Conservation (phyloP, 1,140 invertebrate species). For the Heliconius nattereri region DNA sequence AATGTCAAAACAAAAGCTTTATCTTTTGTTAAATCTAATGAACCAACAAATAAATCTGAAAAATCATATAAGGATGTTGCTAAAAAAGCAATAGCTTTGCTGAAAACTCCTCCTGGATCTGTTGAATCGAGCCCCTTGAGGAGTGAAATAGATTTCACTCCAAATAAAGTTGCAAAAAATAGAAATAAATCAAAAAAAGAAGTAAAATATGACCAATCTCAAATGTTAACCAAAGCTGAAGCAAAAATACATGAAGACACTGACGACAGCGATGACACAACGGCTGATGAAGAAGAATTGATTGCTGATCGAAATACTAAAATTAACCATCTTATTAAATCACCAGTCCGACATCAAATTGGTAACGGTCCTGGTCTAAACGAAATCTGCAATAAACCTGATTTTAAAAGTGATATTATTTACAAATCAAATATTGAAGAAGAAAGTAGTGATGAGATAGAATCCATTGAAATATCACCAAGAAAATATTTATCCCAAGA, state of each 20-base stretch:
- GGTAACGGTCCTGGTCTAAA: background rate
- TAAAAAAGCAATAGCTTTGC: conserved; percentile 55
- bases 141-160: conserved; percentile 11
- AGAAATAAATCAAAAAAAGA: conserved; percentile 23
- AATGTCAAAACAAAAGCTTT: conserved; percentile 81
- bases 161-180: conserved; percentile 19
- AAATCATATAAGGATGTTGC: conserved; percentile 53
- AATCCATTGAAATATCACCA: conserved; percentile 49
- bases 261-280: conserved; percentile 33
- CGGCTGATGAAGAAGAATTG: conserved; percentile 46
- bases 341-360: conserved; percentile 50
- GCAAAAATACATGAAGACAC: conserved; percentile 19
- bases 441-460: conserved; percentile 55
- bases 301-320: conserved; percentile 42
- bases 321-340: conserved; percentile 60
- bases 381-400: background rate
- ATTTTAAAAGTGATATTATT: conserved; percentile 10
- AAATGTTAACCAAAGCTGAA: conserved; percentile 17
- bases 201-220: conserved; percentile 19
- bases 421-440: conserved; percentile 37
- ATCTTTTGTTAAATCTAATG: conserved; percentile 77
- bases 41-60: conserved; percentile 47
- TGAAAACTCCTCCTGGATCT: conserved; percentile 68
- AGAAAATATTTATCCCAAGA: conserved; percentile 63
- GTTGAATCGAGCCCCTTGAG: conserved; percentile 48